Conservation (phyloP, 2,797 vertebrate genomes). For the Loriculus beryllinus region DNA sequence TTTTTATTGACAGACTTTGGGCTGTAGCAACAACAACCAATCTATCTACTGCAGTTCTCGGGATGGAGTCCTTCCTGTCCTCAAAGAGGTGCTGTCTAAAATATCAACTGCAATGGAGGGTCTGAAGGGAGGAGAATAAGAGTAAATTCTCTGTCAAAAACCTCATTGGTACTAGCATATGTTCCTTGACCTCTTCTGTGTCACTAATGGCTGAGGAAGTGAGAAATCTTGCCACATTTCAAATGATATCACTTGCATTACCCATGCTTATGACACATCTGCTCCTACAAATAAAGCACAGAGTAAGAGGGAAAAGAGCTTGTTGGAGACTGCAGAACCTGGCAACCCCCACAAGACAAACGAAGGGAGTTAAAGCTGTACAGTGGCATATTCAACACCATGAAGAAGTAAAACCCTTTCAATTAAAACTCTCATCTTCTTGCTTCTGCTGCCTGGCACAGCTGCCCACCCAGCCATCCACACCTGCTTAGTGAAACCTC, state of each 20-base stretch:
- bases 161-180: background rate
- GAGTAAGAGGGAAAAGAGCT: background rate
- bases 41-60: background rate
- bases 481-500: background rate
- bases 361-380: background rate
- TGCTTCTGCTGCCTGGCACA: background rate
- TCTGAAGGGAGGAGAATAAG: background rate
- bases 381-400: background rate
- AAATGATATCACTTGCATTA: background rate
- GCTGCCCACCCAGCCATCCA: rapidly evolving
- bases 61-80: background rate
- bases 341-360: background rate
- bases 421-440: background rate
- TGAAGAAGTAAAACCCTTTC: background rate
- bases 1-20: background rate
- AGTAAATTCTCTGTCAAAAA: background rate
- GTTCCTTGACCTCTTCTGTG: background rate
- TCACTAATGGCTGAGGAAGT: background rate
- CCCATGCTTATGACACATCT: background rate
- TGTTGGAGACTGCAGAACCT: background rate
- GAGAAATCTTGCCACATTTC: background rate
- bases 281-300: background rate
- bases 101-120: background rate
- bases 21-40: background rate
- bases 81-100: background rate